Conservation (phyloP, 1,140 invertebrate genomes). For the Magallana ariakensis region DNA sequence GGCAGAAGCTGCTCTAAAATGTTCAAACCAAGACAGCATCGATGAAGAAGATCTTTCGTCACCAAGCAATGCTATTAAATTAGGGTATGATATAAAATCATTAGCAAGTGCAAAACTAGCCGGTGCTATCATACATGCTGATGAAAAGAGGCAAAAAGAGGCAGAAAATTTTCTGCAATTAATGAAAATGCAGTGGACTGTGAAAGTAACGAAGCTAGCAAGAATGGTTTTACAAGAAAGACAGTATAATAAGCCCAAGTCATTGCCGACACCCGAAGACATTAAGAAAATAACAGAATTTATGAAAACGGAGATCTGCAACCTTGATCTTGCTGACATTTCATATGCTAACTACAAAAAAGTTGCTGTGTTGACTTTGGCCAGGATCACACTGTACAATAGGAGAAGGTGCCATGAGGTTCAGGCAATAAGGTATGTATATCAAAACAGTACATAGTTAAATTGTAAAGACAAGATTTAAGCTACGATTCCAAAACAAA, state of each 20-base stretch:
- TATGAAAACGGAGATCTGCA: not conserved
- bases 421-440: conserved; percentile 46
- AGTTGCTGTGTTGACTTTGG: conserved; percentile 18
- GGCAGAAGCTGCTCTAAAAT: conserved; percentile 47
- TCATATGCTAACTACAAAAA: conserved; percentile 6
- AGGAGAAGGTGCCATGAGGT: conserved; percentile 49
- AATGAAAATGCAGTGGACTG: conserved; percentile 45
- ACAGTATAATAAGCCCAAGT: conserved; percentile 14
- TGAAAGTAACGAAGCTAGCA: conserved; percentile 46
- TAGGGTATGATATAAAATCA: conserved; percentile 57
- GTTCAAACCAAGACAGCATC: conserved; percentile 38
- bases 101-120: conserved; percentile 48
- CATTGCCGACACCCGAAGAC: conserved; percentile 40
- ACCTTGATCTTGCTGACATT: conserved; percentile 12
- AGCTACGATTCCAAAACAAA: too few species aligned
- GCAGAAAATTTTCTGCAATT: conserved; percentile 33
- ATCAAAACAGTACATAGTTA: not conserved
- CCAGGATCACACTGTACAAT: conserved; percentile 47
- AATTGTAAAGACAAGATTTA: too few species aligned
- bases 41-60: conserved; percentile 60
- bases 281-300: conserved; percentile 22
- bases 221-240: conserved; percentile 22
- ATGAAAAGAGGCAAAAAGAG: conserved; percentile 26
- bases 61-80: conserved; percentile 58
- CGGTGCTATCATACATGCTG: conserved; percentile 14